These are phyloP conservation scores for Silurus asotus DNA, from an alignment of 2,113 vertebrate genomes.

Conservation along the genomic window DNA sequence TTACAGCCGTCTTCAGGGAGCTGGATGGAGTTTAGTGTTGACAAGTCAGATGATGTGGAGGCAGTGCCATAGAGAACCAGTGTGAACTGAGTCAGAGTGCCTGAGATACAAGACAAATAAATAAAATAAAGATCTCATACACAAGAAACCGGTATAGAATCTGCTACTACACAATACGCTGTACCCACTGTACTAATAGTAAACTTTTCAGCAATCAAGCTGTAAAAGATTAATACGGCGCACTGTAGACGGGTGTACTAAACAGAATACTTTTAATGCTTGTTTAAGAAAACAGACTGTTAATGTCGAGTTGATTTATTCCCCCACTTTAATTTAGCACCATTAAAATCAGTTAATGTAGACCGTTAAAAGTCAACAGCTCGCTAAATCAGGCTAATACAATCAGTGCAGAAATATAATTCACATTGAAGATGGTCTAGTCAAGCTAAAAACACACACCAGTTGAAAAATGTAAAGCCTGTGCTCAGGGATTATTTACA, in stretches of 20 bases:
- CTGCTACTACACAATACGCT: not conserved
- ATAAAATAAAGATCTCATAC: not conserved
- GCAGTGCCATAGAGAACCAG: constrained; percentile 90
- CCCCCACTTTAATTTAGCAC: not conserved
- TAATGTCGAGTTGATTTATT: constrained; percentile 13
- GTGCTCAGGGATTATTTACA: constrained; percentile 39
- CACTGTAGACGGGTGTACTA: not conserved
- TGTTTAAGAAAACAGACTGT: constrained; percentile 19
- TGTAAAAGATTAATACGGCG: not conserved
- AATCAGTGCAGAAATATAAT: constrained; percentile 29
- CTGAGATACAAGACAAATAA: constrained; percentile 60
- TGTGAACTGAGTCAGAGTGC: constrained; percentile 91
- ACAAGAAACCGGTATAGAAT: not conserved
- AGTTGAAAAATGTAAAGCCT: constrained; percentile 23
- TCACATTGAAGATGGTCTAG: constrained; percentile 21
- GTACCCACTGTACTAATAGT: not conserved
- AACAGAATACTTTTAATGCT: not conserved
- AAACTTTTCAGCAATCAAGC: not conserved
- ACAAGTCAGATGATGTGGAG: constrained; percentile 61
- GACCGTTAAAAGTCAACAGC: constrained; percentile 23
- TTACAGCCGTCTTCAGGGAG: constrained; percentile 83
- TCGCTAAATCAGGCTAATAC: constrained; percentile 28
- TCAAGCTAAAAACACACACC: constrained; percentile 27
- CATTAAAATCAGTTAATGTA: not conserved
- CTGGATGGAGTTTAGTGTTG: constrained; percentile 69